phyloP scores from a whole-genome alignment of 2,113 vertebrate species.

The Myodes glareolus region DNA sequence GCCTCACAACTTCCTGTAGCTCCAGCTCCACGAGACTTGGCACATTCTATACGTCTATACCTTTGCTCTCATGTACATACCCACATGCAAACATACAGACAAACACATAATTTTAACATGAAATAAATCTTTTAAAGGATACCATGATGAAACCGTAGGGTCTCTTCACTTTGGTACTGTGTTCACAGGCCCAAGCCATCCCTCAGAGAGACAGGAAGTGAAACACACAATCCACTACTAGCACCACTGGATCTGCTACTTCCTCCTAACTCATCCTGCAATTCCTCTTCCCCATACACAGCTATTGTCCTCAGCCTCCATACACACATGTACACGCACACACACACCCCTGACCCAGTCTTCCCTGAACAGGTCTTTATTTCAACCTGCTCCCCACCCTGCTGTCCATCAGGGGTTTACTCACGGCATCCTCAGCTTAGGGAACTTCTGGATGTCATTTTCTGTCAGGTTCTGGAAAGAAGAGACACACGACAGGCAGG shows the following conservation, averaged over 20 bases:
- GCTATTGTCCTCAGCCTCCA: background rate
- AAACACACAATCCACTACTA: background rate
- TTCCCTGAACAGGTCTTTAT: background rate
- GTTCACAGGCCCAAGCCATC: background rate
- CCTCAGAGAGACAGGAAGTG: slow-evolving; percentile 9
- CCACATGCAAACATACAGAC: background rate
- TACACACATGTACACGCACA: no score
- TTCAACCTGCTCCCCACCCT: background rate
- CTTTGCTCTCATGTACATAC: background rate
- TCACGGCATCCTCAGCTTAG: slow-evolving; percentile 95
- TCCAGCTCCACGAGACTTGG: background rate
- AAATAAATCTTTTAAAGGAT: background rate
- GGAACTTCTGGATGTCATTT: slow-evolving; percentile 96
- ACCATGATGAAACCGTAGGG: background rate
- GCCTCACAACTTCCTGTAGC: no score
- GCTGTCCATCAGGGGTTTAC: slow-evolving; percentile 76
- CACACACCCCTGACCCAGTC: background rate
- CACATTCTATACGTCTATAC: background rate
- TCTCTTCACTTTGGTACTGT: background rate
- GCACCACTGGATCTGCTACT: background rate
- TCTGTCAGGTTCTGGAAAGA: slow-evolving; percentile 93
- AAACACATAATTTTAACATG: background rate
- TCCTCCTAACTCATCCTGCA: background rate
- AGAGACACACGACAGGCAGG: slow-evolving; percentile 52
- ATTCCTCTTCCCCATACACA: background rate